Evolutionary conservation across 2,113 vertebrate genomes (phyloP).

Genomic region (Phylloscopus trochilus): DNA sequence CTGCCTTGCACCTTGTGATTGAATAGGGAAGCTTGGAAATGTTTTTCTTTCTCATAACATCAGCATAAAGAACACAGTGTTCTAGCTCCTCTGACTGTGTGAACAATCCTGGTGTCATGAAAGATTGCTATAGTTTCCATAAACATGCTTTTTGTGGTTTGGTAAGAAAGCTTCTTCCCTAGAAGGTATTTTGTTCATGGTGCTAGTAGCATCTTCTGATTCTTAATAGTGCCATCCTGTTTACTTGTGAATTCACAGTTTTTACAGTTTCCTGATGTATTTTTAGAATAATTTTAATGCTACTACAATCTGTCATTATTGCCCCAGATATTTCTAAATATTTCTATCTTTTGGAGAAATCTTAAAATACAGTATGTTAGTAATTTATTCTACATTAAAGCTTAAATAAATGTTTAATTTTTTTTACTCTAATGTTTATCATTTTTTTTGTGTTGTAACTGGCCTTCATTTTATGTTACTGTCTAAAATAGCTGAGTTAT

Average conservation of each 20-base stretch:
- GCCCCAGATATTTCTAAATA: neutral
- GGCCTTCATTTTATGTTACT: neutral
- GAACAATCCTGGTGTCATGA: conserved; percentile 22
- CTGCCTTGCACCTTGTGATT: neutral
- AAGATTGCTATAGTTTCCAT: conserved; percentile 30
- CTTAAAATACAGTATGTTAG: neutral
- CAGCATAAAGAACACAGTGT: conserved; percentile 30
- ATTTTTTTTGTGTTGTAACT: neutral
- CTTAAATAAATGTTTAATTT: conserved; percentile 25
- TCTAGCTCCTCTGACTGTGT: neutral
- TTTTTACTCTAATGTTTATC: neutral
- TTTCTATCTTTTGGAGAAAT: neutral
- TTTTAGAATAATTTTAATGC: conserved; percentile 1
- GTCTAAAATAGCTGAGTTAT: neutral
- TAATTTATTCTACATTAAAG: neutral
- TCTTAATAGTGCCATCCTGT: neutral
- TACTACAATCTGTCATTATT: neutral
- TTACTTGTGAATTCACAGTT: neutral
- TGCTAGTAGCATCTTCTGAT: neutral
- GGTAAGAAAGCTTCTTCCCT: conserved; percentile 17
- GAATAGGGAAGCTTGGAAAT: neutral
- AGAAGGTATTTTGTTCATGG: neutral
- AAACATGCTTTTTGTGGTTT: conserved; percentile 31
- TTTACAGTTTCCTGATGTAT: neutral
- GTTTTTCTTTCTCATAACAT: neutral